Evolutionary conservation across 1,140 invertebrate genomes (phyloP).

Genomic region (Diachasma alloeum): DNA sequence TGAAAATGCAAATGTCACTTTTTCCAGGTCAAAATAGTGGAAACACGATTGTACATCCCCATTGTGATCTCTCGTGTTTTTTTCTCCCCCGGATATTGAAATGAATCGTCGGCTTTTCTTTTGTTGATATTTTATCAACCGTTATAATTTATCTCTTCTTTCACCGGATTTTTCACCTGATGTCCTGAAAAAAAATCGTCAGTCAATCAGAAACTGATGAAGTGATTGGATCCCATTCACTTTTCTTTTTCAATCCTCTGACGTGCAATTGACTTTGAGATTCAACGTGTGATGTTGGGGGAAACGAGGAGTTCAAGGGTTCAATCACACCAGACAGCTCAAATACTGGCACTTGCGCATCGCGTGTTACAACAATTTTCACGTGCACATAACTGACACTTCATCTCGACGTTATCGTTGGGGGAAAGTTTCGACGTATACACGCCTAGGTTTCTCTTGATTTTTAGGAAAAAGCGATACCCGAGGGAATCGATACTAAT

Average conservation of each 20-base stretch:
- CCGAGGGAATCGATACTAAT: background rate
- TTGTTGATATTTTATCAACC: background rate
- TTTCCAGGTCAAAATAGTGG: slow-evolving; percentile 14
- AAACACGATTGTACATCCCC: slow-evolving; percentile 20
- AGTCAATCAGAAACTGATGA: background rate
- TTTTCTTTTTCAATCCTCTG: background rate
- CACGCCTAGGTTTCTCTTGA: background rate
- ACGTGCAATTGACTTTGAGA: background rate
- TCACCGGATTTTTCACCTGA: no score
- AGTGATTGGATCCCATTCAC: background rate
- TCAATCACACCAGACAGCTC: background rate
- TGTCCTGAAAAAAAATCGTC: background rate
- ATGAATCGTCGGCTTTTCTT: background rate
- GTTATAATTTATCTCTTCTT: no score
- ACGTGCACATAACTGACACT: background rate
- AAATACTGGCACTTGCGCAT: background rate
- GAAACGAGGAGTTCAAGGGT: no score
- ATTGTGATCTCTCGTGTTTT: slow-evolving; percentile 17
- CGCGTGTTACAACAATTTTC: background rate
- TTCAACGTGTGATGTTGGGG: background rate
- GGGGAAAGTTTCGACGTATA: background rate
- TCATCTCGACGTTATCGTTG: background rate
- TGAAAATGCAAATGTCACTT: slow-evolving; percentile 8
- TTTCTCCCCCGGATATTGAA: background rate
- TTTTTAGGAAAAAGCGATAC: background rate